A percentile compares a stretch with the other conserved stretches of the same genome.
Evolutionary conservation across 1,140 invertebrate species (phyloP).

Genomic region (Drosophila sproati): DNA sequence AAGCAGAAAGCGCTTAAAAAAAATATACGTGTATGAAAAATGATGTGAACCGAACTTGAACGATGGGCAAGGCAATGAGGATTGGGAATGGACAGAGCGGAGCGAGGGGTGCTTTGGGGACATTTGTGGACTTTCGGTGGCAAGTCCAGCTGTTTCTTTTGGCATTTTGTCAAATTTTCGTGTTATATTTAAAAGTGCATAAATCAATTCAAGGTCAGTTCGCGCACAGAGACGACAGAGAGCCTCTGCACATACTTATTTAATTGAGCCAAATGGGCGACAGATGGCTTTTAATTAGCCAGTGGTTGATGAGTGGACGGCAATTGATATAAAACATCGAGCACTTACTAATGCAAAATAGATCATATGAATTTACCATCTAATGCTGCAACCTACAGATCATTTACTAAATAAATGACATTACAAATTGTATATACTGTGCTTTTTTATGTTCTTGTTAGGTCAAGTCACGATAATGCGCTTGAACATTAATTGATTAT

Average conservation of each 20-base stretch:
- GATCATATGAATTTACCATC: not conserved
- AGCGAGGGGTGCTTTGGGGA: not conserved
- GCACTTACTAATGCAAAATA: not conserved
- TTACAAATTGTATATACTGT: too few relatives aligned
- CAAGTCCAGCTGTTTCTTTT: slow-evolving; percentile 32
- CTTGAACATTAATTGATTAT: too few relatives aligned
- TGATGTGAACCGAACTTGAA: slow-evolving; percentile 30
- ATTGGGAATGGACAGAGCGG: not conserved
- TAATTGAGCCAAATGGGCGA: slow-evolving; percentile 25
- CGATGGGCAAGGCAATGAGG: not conserved
- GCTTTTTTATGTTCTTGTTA: too few relatives aligned
- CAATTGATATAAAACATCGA: slow-evolving; percentile 22
- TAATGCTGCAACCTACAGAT: not conserved
- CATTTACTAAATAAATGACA: too few relatives aligned
- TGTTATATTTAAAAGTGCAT: slow-evolving; percentile 70
- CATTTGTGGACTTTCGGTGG: slow-evolving; percentile 1
- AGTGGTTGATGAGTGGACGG: slow-evolving; percentile 10
- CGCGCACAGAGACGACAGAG: slow-evolving; percentile 6
- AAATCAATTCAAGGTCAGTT: slow-evolving; percentile 61
- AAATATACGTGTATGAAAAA: slow-evolving; percentile 44
- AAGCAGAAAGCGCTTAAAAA: slow-evolving; percentile 20
- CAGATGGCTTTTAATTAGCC: slow-evolving; percentile 42
- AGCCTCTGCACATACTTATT: slow-evolving; percentile 29
- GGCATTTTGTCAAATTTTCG: slow-evolving; percentile 46
- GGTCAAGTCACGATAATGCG: too few relatives aligned